Evolutionary conservation across 1,140 invertebrate genomes (phyloP).

Genomic region (Drosophila pseudoobscura): DNA sequence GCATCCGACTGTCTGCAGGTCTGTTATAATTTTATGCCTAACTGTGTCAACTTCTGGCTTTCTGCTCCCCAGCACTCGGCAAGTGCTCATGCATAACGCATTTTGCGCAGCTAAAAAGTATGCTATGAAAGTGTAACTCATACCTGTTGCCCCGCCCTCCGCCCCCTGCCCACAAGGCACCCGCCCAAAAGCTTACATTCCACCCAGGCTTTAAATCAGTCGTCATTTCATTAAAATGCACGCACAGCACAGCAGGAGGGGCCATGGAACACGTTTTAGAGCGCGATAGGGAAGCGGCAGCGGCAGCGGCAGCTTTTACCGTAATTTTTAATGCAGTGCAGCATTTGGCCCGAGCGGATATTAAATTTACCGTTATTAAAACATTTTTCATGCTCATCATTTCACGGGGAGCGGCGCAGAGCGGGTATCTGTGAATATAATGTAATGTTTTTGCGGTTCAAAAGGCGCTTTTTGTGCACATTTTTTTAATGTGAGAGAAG

Average conservation of each 20-base stretch:
- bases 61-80: slow-evolving; percentile 43
- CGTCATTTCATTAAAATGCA: slow-evolving; percentile 48
- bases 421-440: too few relatives aligned
- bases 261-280: too few relatives aligned
- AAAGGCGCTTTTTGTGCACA: slow-evolving; percentile 9
- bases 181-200: too few relatives aligned
- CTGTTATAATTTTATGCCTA: slow-evolving; percentile 61
- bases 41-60: slow-evolving; percentile 57
- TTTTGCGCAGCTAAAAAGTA: slow-evolving; percentile 53
- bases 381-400: slow-evolving; percentile 28
- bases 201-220: slow-evolving; percentile 29
- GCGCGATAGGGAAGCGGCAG: too few relatives aligned
- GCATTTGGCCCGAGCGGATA: slow-evolving; percentile 10
- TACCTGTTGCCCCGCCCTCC: slow-evolving; percentile 50
- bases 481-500: neutral
- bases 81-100: slow-evolving; percentile 60
- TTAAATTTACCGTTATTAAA: slow-evolving; percentile 49
- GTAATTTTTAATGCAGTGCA: slow-evolving; percentile 24
- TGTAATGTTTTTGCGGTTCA: neutral
- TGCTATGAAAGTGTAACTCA: slow-evolving; percentile 61
- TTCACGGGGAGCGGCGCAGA: neutral
- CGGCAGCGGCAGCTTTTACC: slow-evolving; percentile 5
- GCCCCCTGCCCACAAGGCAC: too few relatives aligned
- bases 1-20: slow-evolving; percentile 3
- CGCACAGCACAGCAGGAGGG: slow-evolving; percentile 8